Base-by-base conservation (phyloP, 2,797 vertebrate species). In the Helicolenus hilgendorfi region DNA sequence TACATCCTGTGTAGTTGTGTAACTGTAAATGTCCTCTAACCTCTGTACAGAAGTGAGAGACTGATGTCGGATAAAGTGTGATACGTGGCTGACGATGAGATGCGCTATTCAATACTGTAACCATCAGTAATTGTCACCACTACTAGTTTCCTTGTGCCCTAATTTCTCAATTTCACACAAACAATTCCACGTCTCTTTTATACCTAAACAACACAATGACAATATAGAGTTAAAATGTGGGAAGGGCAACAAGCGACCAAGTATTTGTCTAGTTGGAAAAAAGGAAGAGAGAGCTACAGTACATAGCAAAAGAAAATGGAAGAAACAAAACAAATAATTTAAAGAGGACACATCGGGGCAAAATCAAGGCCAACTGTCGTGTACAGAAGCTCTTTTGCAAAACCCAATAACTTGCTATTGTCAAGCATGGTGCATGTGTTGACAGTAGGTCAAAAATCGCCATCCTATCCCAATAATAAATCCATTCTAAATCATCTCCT, bases 271-370 rank as follows among this genome's bases (percentile, higher is more conserved):
- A 11, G 10, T 1, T 49, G n/a, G 11, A 60, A 55, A 59, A 79
- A 83, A 70, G 45, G 7, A 49, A 79, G 36, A n/a, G 11, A 64
- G n/a, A 59, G 11, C 8, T 49, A 82, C n/a, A n/a, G n/a, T n/a
- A n/a, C 35, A 33, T 49, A 49, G 59, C 11, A 29, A 81, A 56
- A 64, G 45, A 27, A 41, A 72, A 45, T 65, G 68, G 68, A 85
- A 59, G 31, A 53, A 53, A 53, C 18, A 38, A 70, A 64, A n/a
- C 20, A 31, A 81, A 56, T 11, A 2, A 36, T 26, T 20, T 7
- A 41, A 45, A 59, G 20, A 53, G 15, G 29, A 71, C 29, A 78
- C 22, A 65, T 7, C 11, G 2, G 9, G 15, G 9, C 36, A 14
- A 4, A 53, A 49, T 53, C n/a, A 55, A 27, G 35, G 38, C 14